Evolutionary conservation across 2,113 vertebrate species (phyloP).

Genomic region (Emydocephalus ijimae): DNA sequence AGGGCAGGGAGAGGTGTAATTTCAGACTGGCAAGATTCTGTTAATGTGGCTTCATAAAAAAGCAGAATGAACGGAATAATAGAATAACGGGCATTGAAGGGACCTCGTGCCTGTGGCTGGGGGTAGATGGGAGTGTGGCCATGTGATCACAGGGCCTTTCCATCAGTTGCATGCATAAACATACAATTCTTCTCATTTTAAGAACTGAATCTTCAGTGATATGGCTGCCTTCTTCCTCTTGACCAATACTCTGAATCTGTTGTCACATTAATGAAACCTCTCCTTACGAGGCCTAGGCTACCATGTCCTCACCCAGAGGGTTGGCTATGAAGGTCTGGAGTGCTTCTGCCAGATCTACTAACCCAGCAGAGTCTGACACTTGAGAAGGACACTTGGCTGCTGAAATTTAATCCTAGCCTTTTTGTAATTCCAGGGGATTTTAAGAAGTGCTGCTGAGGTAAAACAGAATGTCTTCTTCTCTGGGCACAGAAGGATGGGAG

Average conservation of each 20-base stretch:
- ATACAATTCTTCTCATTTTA: not conserved
- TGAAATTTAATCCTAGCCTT: not conserved
- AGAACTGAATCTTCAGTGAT: not conserved
- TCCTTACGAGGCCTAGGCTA: not conserved
- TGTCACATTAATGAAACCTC: not conserved
- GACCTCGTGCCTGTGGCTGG: not conserved
- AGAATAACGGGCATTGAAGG: not conserved
- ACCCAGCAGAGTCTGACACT: not conserved
- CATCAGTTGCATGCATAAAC: not conserved
- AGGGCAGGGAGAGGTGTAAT: not conserved
- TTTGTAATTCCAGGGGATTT: not conserved
- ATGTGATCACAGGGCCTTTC: not conserved
- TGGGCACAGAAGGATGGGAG: constrained; percentile 42
- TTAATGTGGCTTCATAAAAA: not conserved
- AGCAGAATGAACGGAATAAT: not conserved
- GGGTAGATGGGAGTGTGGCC: not conserved
- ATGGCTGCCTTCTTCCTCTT: not conserved
- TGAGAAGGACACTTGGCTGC: not conserved
- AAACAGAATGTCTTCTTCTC: constrained; percentile 8
- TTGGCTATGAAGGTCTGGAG: not conserved
- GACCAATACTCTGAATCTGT: not conserved
- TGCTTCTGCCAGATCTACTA: not conserved
- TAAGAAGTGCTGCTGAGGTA: not conserved
- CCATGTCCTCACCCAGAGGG: not conserved
- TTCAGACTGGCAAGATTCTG: not conserved